A percentile compares a stretch with the other conserved stretches of the same genome.
Conservation (phyloP, 2,113 vertebrate genomes). For the Capreolus pygargus region DNA sequence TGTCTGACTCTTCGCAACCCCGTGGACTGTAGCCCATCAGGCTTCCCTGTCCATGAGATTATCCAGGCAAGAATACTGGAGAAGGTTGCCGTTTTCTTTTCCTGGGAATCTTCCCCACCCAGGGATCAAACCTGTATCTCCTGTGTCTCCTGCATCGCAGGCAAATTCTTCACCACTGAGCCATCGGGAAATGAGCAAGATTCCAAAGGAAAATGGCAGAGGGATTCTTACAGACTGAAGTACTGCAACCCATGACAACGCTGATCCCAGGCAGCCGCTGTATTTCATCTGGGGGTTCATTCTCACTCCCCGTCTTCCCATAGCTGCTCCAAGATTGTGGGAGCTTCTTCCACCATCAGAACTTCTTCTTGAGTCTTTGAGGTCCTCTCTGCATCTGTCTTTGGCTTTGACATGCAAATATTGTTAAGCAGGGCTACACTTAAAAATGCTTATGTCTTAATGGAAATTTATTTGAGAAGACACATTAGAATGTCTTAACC, state of each 20-base stretch:
- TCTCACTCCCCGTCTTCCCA: rapidly evolving
- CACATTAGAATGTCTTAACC: background rate
- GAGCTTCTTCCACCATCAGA: background rate
- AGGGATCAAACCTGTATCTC: background rate
- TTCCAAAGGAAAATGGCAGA: background rate
- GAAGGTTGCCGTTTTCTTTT: background rate
- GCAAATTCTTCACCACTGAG: background rate
- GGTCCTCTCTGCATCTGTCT: background rate
- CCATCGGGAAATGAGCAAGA: background rate
- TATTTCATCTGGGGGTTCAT: background rate
- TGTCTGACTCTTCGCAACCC: background rate
- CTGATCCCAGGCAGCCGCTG: rapidly evolving
- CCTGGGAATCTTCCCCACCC: background rate
- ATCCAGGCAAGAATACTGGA: background rate
- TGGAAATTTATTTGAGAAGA: background rate
- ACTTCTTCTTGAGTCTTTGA: background rate
- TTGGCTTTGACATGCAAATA: background rate
- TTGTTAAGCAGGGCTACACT: background rate
- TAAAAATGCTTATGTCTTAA: background rate
- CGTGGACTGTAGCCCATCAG: background rate
- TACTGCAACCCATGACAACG: rapidly evolving
- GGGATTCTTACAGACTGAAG: no score
- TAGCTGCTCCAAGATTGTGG: rapidly evolving
- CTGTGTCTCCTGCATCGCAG: background rate
- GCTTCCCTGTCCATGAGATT: background rate